Evolutionary conservation across 2,797 vertebrate genomes (phyloP).

Genomic region (Hemibagrus guttatus): DNA sequence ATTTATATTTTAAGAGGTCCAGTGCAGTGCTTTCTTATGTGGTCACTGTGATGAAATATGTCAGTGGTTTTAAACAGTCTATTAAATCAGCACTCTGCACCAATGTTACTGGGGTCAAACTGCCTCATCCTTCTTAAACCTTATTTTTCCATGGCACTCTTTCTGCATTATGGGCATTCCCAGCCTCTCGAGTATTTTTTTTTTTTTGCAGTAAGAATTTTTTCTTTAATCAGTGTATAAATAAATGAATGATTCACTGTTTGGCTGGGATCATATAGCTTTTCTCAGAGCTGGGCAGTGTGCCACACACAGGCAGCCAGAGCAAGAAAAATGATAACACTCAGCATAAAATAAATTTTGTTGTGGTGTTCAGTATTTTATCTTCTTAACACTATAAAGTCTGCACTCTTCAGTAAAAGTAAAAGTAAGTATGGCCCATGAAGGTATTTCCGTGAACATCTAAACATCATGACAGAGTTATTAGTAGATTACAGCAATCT

Average conservation of each 20-base stretch:
- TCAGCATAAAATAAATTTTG: conserved; percentile 15
- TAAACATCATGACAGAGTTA: neutral
- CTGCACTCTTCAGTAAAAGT: neutral
- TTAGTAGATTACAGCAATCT: neutral
- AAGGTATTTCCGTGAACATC: neutral
- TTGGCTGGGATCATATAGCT: conserved; percentile 28
- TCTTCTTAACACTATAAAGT: neutral
- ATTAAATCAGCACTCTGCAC: neutral
- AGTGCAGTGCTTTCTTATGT: neutral
- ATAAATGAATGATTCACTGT: conserved; percentile 43
- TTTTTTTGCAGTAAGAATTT: neutral
- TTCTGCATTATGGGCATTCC: neutral
- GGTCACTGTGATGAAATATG: neutral
- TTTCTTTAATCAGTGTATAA: conserved; percentile 19
- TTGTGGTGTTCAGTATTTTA: neutral
- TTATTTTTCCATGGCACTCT: neutral
- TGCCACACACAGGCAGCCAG: conserved; percentile 23
- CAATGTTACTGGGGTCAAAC: neutral
- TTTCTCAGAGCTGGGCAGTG: conserved; percentile 36
- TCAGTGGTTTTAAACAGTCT: neutral
- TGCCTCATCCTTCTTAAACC: neutral
- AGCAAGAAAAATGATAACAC: neutral
- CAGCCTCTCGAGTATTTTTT: neutral
- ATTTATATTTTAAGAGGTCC: neutral
- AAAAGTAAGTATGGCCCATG: neutral